A percentile compares a stretch with the other conserved stretches of the same genome.
Conservation (phyloP, 1,140 invertebrate genomes). For the Melipona quadrifasciata region DNA sequence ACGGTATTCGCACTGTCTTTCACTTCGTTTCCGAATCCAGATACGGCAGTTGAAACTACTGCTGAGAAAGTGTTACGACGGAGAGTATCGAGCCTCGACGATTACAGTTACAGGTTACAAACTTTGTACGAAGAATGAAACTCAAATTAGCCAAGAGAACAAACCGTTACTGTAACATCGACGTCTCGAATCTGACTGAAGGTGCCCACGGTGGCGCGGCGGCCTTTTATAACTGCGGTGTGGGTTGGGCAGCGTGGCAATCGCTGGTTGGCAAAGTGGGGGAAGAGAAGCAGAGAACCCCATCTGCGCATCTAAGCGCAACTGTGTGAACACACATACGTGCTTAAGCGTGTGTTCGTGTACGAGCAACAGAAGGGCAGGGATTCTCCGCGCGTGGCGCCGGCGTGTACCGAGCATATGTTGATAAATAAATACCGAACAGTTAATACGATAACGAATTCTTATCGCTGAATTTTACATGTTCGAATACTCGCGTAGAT, state of each 20-base stretch:
- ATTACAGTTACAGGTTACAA: neutral
- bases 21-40: conserved; percentile 32
- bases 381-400: conserved; percentile 48
- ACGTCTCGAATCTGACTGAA: conserved; percentile 59
- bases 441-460: conserved; percentile 19
- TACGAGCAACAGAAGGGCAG: conserved; percentile 14
- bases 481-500: neutral
- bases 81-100: neutral
- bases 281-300: conserved; percentile 33
- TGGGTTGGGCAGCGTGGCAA: conserved; percentile 45
- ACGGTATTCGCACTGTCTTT: conserved; percentile 38
- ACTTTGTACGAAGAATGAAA: neutral
- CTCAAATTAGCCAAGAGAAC: neutral
- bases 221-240: conserved; percentile 61
- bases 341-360: neutral
- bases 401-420: conserved; percentile 39
- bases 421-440: conserved; percentile 45
- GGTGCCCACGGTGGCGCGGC: conserved; percentile 28
- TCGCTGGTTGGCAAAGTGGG: neutral
- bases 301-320: conserved; percentile 44
- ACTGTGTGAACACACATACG: conserved; percentile 8
- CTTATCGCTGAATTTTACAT: conserved; percentile 28
- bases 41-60: neutral
- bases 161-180: neutral
- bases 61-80: too few relatives aligned